phyloP scores from a whole-genome alignment of 2,888 invertebrate species.

The Andrena hattorfiana region DNA sequence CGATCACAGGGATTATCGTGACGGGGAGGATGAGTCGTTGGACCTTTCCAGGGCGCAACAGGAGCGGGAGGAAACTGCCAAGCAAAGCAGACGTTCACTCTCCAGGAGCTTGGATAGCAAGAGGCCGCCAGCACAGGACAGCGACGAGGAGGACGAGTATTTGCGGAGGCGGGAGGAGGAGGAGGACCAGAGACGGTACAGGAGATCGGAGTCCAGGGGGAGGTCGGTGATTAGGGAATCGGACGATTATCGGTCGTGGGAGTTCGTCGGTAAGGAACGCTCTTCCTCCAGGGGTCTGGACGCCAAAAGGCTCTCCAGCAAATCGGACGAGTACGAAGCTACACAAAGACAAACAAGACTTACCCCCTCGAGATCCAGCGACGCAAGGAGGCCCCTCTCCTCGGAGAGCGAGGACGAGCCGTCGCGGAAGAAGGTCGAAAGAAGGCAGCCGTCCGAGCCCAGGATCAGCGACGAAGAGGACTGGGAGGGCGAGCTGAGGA shows the following conservation, averaged over 20 bases:
- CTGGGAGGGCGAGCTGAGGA: slow-evolving; percentile 80
- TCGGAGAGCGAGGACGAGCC: slow-evolving; percentile 80
- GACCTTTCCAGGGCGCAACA: slow-evolving; percentile 52
- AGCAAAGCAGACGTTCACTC: slow-evolving; percentile 67
- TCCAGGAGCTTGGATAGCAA: slow-evolving; percentile 62
- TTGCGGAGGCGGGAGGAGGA: slow-evolving; percentile 32
- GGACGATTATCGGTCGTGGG: slow-evolving; percentile 74
- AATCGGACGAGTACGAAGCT: slow-evolving; percentile 69
- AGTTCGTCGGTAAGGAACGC: slow-evolving; percentile 71
- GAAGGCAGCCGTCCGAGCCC: slow-evolving; percentile 62
- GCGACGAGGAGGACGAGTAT: slow-evolving; percentile 61
- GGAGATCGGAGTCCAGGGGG: slow-evolving; percentile 65
- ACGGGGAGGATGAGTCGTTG: slow-evolving; percentile 60
- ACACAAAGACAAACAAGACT: slow-evolving; percentile 64
- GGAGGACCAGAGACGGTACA: slow-evolving; percentile 51
- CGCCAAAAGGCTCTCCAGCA: slow-evolving; percentile 53
- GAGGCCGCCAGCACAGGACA: slow-evolving; percentile 33
- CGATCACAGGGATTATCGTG: slow-evolving; percentile 65
- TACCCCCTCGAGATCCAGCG: slow-evolving; percentile 66
- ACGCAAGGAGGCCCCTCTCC: slow-evolving; percentile 71
- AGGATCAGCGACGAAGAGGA: slow-evolving; percentile 81
- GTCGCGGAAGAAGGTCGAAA: slow-evolving; percentile 47
- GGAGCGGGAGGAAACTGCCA: slow-evolving; percentile 58
- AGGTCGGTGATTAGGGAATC: slow-evolving; percentile 64
- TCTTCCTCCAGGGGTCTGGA: slow-evolving; percentile 71